Percentiles rank a stretch among this genome's conserved stretches.
These are phyloP conservation scores for Limonius californicus DNA, from an alignment of 1,140 invertebrate genomes.

Conservation along the genomic window DNA sequence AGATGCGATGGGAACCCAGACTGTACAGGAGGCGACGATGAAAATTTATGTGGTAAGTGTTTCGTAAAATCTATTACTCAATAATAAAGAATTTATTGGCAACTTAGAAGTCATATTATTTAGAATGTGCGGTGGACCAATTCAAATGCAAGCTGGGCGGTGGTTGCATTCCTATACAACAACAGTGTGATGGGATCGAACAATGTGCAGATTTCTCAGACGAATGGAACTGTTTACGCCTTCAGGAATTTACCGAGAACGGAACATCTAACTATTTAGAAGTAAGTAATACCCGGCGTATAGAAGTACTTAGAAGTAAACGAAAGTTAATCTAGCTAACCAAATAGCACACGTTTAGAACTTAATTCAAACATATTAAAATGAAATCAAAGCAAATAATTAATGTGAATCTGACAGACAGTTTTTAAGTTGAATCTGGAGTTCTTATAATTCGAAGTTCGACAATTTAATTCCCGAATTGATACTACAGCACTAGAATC, in stretches of 20 bases:
- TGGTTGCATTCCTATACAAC: constrained; percentile 53
- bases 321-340: too few species aligned
- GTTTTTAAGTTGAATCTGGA: too few species aligned
- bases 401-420: too few species aligned
- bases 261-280: neutral
- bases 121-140: constrained; percentile 54
- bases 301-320: too few species aligned
- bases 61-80: neutral
- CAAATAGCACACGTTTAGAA: too few species aligned
- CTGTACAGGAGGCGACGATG: constrained; percentile 63
- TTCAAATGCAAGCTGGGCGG: constrained; percentile 58
- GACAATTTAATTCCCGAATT: too few species aligned
- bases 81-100: neutral
- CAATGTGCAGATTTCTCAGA: constrained; percentile 63
- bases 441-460: too few species aligned
- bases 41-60: constrained; percentile 53
- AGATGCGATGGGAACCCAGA: constrained; percentile 61
- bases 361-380: too few species aligned
- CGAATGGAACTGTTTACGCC: constrained; percentile 56
- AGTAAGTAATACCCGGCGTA: constrained; percentile 12
- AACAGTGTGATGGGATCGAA: constrained; percentile 57
- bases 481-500: too few species aligned
- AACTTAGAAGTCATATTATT: constrained; percentile 26
- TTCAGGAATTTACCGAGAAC: neutral
- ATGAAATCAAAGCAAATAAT: too few species aligned